phyloP scores from a whole-genome alignment of 2,797 vertebrate genomes.

The Avahi laniger region DNA sequence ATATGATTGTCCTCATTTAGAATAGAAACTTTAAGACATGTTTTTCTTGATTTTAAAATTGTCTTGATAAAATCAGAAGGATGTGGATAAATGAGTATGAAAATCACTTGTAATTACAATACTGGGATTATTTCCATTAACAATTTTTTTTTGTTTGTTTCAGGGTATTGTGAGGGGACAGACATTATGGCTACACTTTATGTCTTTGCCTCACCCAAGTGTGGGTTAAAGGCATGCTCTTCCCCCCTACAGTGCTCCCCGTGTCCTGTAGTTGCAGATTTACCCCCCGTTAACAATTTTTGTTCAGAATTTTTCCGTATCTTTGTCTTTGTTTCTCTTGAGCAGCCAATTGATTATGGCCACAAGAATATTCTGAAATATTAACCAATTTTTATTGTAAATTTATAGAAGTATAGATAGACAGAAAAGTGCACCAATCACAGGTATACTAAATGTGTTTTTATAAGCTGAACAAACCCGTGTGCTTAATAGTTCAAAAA shows the following conservation, averaged over 20 bases:
- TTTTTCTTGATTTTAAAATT: background rate
- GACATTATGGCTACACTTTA: no score
- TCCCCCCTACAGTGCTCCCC: no score
- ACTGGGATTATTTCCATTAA: background rate
- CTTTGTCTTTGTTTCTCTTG: background rate
- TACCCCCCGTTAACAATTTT: background rate
- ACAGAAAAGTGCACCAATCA: background rate
- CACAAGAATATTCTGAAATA: background rate
- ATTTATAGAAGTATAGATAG: background rate
- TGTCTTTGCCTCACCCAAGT: no score
- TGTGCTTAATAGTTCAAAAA: background rate
- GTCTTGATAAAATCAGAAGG: background rate
- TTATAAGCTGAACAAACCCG: background rate
- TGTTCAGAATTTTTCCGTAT: background rate
- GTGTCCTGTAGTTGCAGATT: no score
- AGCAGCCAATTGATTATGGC: background rate
- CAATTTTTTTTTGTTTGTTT: no score
- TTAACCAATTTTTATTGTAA: background rate
- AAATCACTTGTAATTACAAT: background rate
- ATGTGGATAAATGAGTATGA: background rate
- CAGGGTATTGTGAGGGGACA: no score
- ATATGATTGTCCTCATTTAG: background rate
- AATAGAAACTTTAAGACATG: background rate
- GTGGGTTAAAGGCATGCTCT: no score
- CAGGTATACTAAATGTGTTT: background rate